A percentile compares a stretch with the other conserved stretches of the same genome.
These are phyloP conservation scores for Polietes domitor DNA, from an alignment of 2,888 invertebrate genomes.

Conservation along the genomic window DNA sequence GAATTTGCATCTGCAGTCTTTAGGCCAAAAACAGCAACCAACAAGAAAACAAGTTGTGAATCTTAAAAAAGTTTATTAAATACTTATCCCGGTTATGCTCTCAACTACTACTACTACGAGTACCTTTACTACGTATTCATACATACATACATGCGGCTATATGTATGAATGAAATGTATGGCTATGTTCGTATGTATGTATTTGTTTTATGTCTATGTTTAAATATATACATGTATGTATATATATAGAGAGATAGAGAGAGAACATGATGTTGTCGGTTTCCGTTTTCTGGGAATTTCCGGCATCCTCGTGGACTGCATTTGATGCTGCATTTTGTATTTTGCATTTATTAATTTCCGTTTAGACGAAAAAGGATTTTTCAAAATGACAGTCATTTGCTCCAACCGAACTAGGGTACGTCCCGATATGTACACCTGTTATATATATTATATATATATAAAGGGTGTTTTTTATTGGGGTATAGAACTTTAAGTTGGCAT, in stretches of 20 bases:
- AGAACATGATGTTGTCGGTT: constrained; percentile 55
- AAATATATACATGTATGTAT: background rate
- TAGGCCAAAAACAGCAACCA: background rate
- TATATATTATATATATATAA: no score
- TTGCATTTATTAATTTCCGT: constrained; percentile 67
- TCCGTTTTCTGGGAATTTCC: constrained; percentile 59
- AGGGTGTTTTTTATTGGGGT: no score
- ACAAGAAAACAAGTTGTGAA: background rate
- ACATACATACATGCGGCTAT: background rate
- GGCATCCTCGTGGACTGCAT: constrained; percentile 47
- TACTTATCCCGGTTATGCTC: constrained; percentile 4
- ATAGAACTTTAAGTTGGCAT: no score
- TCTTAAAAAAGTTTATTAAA: constrained; percentile 43
- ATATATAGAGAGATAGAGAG: constrained; percentile 29
- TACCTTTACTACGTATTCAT: background rate
- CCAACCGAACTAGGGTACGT: background rate
- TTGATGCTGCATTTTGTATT: constrained; percentile 57
- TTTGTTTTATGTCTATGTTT: no score
- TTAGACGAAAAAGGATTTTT: constrained; percentile 60
- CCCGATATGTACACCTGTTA: background rate
- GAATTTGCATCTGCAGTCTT: constrained; percentile 9
- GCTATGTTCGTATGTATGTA: background rate
- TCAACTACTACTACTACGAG: background rate
- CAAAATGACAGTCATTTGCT: constrained; percentile 46
- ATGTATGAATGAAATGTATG: background rate